Evolutionary conservation across 1,140 invertebrate species (phyloP).

Genomic region (Drosophila quadrilineata): DNA sequence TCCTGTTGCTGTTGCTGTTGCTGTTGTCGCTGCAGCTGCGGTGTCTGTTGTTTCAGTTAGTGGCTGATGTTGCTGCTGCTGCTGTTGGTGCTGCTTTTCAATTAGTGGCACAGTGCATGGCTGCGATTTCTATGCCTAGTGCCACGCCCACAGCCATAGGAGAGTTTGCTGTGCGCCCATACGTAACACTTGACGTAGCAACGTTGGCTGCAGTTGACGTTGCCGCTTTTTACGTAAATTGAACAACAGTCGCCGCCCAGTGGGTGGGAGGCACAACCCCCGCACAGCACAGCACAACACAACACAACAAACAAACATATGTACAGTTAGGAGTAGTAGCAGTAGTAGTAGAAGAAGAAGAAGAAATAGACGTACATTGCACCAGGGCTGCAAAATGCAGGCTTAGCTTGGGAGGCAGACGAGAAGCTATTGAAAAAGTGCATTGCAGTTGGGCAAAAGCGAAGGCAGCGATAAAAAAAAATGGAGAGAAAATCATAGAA

Average conservation of each 20-base stretch:
- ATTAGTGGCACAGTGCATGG: constrained; percentile 60
- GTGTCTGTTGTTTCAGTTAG: constrained; percentile 8
- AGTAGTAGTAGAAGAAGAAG: constrained; percentile 3
- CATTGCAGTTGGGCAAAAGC: constrained; percentile 54
- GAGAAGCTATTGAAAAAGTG: constrained; percentile 57
- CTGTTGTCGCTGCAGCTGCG: constrained; percentile 7
- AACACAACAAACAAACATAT: constrained; percentile 60
- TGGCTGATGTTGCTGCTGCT: constrained; percentile 13
- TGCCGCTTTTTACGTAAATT: constrained; percentile 70
- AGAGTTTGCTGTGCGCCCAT: constrained; percentile 7
- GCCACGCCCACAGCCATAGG: constrained; percentile 39
- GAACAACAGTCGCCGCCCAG: too few species aligned
- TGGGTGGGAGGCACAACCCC: too few species aligned
- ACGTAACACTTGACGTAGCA: constrained; percentile 55
- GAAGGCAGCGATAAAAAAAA: constrained; percentile 9
- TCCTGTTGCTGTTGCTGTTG: too few species aligned
- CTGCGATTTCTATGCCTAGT: constrained; percentile 36
- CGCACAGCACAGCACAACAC: too few species aligned
- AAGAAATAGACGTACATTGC: constrained; percentile 38
- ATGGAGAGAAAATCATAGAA: too few species aligned
- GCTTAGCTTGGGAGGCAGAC: background rate
- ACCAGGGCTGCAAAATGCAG: constrained; percentile 57
- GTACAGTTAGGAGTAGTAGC: background rate
- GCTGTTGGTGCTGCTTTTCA: constrained; percentile 65
- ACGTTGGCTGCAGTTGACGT: constrained; percentile 68